Conservation (phyloP, 2,888 invertebrate species). For the Rotaria macrura region DNA sequence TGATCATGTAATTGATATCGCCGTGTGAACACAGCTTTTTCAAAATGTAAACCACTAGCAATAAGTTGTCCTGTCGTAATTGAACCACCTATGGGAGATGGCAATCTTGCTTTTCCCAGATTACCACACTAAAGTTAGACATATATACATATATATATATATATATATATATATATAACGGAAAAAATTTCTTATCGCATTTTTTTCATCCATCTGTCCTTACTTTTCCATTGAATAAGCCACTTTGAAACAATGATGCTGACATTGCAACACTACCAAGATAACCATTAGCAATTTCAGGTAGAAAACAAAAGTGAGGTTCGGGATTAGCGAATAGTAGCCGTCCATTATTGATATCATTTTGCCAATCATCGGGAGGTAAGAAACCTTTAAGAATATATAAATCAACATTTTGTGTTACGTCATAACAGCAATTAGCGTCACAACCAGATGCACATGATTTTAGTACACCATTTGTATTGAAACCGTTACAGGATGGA, state of each 20-base stretch:
- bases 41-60: slow-evolving; percentile 10
- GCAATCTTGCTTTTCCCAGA: neutral
- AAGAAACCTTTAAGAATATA: neutral
- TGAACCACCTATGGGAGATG: neutral
- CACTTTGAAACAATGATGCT: slow-evolving; percentile 1
- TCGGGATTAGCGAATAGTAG: neutral
- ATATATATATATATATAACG: too few relatives aligned
- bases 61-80: neutral
- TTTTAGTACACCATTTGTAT: slow-evolving; percentile 16
- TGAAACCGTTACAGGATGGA: neutral
- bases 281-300: slow-evolving; percentile 10
- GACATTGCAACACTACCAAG: neutral
- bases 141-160: too few relatives aligned
- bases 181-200: too few relatives aligned
- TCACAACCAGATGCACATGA: neutral
- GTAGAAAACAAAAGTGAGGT: slow-evolving; percentile 11
- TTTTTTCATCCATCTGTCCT: neutral
- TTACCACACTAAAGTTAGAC: neutral
- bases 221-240: neutral
- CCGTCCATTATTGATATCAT: neutral
- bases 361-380: neutral
- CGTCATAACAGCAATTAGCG: neutral
- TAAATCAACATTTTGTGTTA: slow-evolving; percentile 17
- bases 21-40: neutral
- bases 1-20: neutral